phyloP scores from a whole-genome alignment of 2,797 vertebrate genomes.

The Phoeniculus purpureus region DNA sequence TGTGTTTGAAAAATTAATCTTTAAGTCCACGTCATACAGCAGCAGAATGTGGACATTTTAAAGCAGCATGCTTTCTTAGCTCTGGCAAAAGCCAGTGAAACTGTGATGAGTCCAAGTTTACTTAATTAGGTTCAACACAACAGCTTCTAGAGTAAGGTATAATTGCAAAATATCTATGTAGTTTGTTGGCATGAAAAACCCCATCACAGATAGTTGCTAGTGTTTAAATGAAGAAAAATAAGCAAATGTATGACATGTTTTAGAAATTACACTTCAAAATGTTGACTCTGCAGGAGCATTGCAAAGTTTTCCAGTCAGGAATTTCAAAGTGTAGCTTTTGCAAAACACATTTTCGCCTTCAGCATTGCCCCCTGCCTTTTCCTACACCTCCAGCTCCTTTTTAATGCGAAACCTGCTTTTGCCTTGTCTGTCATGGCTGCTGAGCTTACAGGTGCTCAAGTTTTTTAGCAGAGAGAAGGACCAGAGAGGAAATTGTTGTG shows the following conservation, averaged over 20 bases:
- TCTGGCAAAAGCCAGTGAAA: neutral
- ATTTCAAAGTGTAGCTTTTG: neutral
- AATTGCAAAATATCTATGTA: neutral
- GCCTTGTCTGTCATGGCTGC: neutral
- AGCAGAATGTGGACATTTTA: neutral
- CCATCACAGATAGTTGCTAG: neutral
- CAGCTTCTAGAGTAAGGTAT: neutral
- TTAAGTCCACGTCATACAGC: neutral
- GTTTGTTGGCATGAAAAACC: neutral
- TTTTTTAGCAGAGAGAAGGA: neutral
- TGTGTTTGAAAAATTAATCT: neutral
- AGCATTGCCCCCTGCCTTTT: neutral
- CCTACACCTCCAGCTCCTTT: neutral
- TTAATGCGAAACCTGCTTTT: neutral
- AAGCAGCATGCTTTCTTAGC: neutral
- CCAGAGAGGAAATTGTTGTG: fast-evolving
- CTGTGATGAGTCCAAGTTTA: neutral
- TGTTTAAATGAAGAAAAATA: neutral
- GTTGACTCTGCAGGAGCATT: neutral
- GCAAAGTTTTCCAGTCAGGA: neutral
- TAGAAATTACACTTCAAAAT: neutral
- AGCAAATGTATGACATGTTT: fast-evolving
- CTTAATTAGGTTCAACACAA: neutral
- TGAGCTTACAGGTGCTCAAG: neutral
- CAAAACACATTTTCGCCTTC: neutral